Base-by-base conservation (phyloP, 1,140 invertebrate genomes). In the Theocolax elegans region DNA sequence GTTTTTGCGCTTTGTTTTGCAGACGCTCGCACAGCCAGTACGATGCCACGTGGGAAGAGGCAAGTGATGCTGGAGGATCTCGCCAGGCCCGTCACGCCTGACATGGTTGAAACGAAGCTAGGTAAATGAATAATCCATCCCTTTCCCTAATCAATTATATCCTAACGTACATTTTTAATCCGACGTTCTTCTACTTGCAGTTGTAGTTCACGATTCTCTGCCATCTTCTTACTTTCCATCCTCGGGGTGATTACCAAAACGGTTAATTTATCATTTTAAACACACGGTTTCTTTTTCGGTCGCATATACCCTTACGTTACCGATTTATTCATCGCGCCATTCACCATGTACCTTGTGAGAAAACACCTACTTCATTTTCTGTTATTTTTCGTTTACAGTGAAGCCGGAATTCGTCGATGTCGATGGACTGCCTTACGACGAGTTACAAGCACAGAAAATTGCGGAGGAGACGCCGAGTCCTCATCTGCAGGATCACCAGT, bases 401-500 rank as follows among this genome's bases (percentile, higher is more conserved):
- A 86, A 86, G 74, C 64, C 82, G 59, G 84, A 86, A 68, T 84
- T 81, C 67, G 72, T 85, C 54, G 85, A 85, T n/a, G 80, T 84
- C 59, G 81, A 81, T 49, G 64, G 21, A 1, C 17, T 60, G 19
- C 80, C 82, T 15, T 76, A 83, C 62, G 83, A 84, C 38, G 85
- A 85, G 66, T 68, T 80, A 1, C 83, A 86, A 74, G 64, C 80
- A 46, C 83, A 83, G 68, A 86, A 85, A 66, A 75, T 85, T 12
- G 81, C 83, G 0, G 85, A 86, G 54, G 85, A 86, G 53, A 86
- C 85, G 74, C 90, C 91, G 70, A 92, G 90, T 84, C 91, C 91
- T 58, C 93, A 95, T 84, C 88, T 95, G 71, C 87, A 94, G 71
- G 93, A 95, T 85, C 93, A 95, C 81, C 93, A 92, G 67, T 95